Evolutionary conservation across 2,113 vertebrate species (phyloP), one percentile per base, ranked within the genome.

Genomic region (Nerophis ophidion): DNA sequence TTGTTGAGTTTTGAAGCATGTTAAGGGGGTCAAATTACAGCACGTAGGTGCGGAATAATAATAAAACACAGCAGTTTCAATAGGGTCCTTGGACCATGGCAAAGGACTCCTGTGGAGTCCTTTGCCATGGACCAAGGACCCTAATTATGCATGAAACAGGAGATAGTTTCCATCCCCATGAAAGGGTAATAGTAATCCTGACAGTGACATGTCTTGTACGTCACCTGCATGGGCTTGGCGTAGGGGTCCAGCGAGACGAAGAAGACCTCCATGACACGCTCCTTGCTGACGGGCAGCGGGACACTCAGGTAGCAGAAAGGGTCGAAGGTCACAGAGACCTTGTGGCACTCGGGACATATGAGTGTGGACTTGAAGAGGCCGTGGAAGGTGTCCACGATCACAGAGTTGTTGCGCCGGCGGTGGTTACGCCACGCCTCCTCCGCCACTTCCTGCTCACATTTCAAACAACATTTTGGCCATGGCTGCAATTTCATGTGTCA

Each of bases 231-330:
- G 1, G 93, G 93, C 69, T 94, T 94, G 73, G 90, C 91, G 8
- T 72, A 77, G 0, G 93, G 92, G 77, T 95, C 92, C 74, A 93
- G 84, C 3, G 91, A 92, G 6, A 95, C 90, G 3, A 93, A 93
- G 86, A 95, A 95, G 19, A 95, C 89, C 74, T 95, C 93, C 90
- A 95, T 91, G 70, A 91, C 89, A 7, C 93, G 89, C 70, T 93
- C 92, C 65, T 90, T 91, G 80, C 89, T 93, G 68, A 93, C 88
- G 33, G 93, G 93, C 68, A 95, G 83, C 0, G 93, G 93, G 35
- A 93, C 84, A 7, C 92, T 95, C 78, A 95, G 89, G 89, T 95
- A 95, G 86, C 93, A 95, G 89, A 95, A 95, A 47, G 93, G 93
- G 81, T 95, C 93, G 0, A 95, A 95, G 56, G 93, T 95, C 67